These are phyloP conservation scores for Tribolium freemani DNA, from an alignment of 2,888 invertebrate species.

Conservation along the genomic window DNA sequence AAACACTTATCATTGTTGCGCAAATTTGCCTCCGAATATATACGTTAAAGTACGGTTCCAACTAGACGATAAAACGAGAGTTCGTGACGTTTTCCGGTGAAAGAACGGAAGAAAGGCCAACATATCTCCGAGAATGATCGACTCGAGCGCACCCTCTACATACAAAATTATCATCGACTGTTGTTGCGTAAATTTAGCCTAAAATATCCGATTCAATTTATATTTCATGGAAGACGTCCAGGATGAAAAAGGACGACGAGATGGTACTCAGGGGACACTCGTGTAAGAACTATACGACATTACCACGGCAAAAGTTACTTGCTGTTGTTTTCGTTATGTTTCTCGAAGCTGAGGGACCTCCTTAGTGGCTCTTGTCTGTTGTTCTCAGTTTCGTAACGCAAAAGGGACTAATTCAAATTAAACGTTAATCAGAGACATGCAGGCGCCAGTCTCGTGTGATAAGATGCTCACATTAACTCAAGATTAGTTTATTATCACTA, in stretches of 20 bases:
- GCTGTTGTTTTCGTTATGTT: constrained; percentile 10
- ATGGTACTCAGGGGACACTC: constrained; percentile 35
- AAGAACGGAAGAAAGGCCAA: constrained; percentile 16
- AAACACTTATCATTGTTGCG: constrained; percentile 31
- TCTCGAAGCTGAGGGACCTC: not conserved
- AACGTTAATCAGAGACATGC: constrained; percentile 25
- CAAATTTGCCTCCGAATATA: constrained; percentile 33
- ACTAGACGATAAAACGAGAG: constrained; percentile 24
- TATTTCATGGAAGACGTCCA: constrained; percentile 46
- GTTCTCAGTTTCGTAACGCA: constrained; percentile 3
- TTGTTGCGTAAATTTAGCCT: constrained; percentile 42
- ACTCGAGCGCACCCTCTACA: constrained; percentile 29
- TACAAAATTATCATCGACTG: constrained; percentile 46
- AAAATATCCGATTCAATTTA: constrained; percentile 50
- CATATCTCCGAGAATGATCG: constrained; percentile 38
- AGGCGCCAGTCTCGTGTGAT: constrained; percentile 9
- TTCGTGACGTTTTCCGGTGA: constrained; percentile 28
- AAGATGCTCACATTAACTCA: constrained; percentile 2
- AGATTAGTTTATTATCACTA: constrained; percentile 1
- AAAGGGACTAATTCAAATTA: constrained; percentile 21
- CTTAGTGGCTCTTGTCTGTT: constrained; percentile 8
- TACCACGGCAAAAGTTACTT: constrained; percentile 2
- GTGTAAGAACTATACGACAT: constrained; percentile 36
- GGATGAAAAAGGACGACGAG: constrained; percentile 41
- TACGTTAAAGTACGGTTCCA: constrained; percentile 22